Percentiles rank a stretch among this genome's conserved stretches.
phyloP scores from a whole-genome alignment of 2,113 vertebrate species.

The Rutilus rutilus region DNA sequence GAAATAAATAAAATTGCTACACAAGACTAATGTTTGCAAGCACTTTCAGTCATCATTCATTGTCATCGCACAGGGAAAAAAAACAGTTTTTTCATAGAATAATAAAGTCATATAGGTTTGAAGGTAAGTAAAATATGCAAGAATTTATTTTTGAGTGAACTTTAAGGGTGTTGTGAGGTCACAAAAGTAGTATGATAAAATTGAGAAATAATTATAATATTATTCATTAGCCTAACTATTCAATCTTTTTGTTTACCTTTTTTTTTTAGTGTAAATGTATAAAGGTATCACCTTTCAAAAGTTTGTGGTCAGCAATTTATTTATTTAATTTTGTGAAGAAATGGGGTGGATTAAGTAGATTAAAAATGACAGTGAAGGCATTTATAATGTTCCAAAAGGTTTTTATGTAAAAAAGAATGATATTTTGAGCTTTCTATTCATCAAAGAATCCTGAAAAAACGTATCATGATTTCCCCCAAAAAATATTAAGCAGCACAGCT shows the following conservation, averaged over 20 bases:
- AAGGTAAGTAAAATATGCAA: too few relatives aligned
- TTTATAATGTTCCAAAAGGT: background rate
- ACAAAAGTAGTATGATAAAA: background rate
- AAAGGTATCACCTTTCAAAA: background rate
- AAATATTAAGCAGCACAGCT: background rate
- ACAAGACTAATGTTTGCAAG: too few relatives aligned
- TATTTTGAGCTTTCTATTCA: background rate
- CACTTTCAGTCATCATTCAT: too few relatives aligned
- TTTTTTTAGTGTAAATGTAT: background rate
- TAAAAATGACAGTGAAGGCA: background rate
- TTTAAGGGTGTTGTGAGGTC: background rate
- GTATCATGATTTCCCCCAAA: background rate
- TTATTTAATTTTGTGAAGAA: background rate
- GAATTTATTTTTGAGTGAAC: too few relatives aligned
- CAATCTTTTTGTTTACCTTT: background rate
- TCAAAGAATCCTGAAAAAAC: background rate
- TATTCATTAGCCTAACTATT: background rate
- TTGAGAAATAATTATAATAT: background rate
- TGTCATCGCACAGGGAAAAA: too few relatives aligned
- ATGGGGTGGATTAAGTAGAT: background rate
- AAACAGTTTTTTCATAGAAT: background rate
- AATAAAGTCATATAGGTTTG: background rate
- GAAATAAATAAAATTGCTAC: too few relatives aligned
- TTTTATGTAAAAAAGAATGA: background rate
- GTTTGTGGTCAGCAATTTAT: background rate